Evolutionary conservation across 2,797 vertebrate species (phyloP).

Genomic region (Lateolabrax maculatus): DNA sequence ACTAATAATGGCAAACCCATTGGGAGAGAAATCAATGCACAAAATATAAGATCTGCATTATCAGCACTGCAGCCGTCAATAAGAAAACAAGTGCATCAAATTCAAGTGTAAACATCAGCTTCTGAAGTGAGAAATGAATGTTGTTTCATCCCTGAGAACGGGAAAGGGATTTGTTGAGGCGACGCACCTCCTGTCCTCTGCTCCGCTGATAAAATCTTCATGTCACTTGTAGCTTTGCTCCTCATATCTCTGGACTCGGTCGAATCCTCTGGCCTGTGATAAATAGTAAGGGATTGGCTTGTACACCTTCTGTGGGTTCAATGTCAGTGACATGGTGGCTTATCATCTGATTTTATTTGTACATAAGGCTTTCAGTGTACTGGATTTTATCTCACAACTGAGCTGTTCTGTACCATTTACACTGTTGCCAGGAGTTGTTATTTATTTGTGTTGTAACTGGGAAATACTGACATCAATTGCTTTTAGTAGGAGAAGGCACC

Average conservation of each 20-base stretch:
- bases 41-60: constrained; percentile 63
- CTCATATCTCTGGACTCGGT: constrained; percentile 67
- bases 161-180: constrained; percentile 60
- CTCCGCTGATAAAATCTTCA: constrained; percentile 72
- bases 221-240: constrained; percentile 67
- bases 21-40: constrained; percentile 61
- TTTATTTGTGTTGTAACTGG: not conserved
- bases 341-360: constrained; percentile 67
- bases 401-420: constrained; percentile 17
- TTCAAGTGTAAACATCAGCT: constrained; percentile 47
- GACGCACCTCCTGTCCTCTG: constrained; percentile 44
- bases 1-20: constrained; percentile 63
- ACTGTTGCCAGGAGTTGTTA: constrained; percentile 15
- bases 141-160: constrained; percentile 44
- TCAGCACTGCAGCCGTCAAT: constrained; percentile 53
- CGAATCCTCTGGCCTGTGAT: constrained; percentile 66
- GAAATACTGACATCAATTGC: not conserved
- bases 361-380: constrained; percentile 53
- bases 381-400: constrained; percentile 45
- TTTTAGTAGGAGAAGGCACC: not conserved
- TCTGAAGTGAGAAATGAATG: constrained; percentile 58
- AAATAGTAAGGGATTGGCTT: constrained; percentile 61
- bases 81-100: constrained; percentile 39
- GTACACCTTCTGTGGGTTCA: constrained; percentile 50
- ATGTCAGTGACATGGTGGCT: constrained; percentile 53